These are phyloP conservation scores for Spheniscus mendiculus DNA, from an alignment of 2,113 vertebrate genomes.

Conservation along the genomic window DNA sequence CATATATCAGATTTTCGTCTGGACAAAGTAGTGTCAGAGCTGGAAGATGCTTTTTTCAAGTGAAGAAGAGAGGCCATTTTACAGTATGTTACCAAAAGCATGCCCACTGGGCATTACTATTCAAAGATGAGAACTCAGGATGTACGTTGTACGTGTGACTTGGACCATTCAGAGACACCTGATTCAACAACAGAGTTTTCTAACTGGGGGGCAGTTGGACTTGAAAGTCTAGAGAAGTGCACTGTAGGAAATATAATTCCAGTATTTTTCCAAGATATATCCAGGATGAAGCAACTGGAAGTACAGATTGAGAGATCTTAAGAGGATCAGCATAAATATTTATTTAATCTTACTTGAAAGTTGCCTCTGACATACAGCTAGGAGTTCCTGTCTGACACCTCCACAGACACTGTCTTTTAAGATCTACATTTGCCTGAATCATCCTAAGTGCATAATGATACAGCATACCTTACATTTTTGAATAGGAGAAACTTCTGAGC, in stretches of 20 bases:
- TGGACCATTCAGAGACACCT: neutral
- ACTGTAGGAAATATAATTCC: neutral
- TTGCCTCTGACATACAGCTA: neutral
- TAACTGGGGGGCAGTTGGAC: neutral
- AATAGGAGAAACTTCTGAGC: conserved; percentile 24
- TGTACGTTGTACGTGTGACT: neutral
- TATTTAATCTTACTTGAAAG: neutral
- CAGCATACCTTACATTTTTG: neutral
- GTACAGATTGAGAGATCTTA: neutral
- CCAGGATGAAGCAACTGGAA: neutral
- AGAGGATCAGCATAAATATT: neutral
- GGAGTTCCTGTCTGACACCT: neutral
- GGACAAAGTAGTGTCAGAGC: neutral
- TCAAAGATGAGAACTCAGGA: neutral
- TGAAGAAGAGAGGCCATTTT: neutral
- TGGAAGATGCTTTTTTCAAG: neutral
- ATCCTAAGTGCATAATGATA: neutral
- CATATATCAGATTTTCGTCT: neutral
- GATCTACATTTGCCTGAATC: neutral
- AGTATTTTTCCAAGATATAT: neutral
- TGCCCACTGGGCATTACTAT: neutral
- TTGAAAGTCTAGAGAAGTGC: neutral
- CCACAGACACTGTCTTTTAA: neutral
- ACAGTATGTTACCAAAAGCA: neutral
- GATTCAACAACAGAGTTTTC: neutral